phyloP scores from a whole-genome alignment of 2,888 invertebrate species.

The Thecocarcelia acutangulata region DNA sequence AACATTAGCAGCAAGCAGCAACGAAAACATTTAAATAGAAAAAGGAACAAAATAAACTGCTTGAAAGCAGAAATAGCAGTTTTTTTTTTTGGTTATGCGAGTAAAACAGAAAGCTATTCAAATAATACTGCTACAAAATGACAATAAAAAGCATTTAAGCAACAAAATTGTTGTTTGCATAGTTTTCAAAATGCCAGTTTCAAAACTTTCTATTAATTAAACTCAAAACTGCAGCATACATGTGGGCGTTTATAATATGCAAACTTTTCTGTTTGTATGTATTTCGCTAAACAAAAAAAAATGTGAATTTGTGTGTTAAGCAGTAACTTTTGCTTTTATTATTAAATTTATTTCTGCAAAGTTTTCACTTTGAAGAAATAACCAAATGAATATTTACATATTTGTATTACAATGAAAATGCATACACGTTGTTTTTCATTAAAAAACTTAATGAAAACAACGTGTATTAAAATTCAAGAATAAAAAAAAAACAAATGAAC shows the following conservation, averaged over 20 bases:
- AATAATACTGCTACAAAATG: conserved; percentile 27
- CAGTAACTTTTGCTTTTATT: too few species aligned
- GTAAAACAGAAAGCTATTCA: conserved; percentile 43
- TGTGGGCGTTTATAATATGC: background rate
- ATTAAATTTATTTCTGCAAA: too few species aligned
- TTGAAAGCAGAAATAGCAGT: conserved; percentile 5
- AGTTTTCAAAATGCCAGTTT: conserved; percentile 27
- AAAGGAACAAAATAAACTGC: conserved; percentile 39
- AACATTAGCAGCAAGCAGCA: conserved; percentile 33
- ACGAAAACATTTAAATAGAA: conserved; percentile 28
- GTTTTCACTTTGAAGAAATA: too few species aligned
- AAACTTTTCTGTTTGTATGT: conserved; percentile 15
- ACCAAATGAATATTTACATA: too few species aligned
- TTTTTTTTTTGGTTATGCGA: conserved; percentile 26
- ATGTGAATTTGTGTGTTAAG: background rate
- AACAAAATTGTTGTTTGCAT: conserved; percentile 51
- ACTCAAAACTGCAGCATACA: conserved; percentile 20
- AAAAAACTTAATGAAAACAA: too few species aligned
- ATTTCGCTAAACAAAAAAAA: too few species aligned
- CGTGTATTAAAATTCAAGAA: too few species aligned
- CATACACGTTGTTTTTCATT: too few species aligned
- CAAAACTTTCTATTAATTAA: conserved; percentile 43
- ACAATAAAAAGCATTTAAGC: conserved; percentile 44
- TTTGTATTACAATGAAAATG: too few species aligned
- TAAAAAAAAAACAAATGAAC: too few species aligned